A percentile compares a stretch with the other conserved stretches of the same genome.
Conservation (phyloP, 1,140 invertebrate genomes). For the Diplogasteroides magnus region DNA sequence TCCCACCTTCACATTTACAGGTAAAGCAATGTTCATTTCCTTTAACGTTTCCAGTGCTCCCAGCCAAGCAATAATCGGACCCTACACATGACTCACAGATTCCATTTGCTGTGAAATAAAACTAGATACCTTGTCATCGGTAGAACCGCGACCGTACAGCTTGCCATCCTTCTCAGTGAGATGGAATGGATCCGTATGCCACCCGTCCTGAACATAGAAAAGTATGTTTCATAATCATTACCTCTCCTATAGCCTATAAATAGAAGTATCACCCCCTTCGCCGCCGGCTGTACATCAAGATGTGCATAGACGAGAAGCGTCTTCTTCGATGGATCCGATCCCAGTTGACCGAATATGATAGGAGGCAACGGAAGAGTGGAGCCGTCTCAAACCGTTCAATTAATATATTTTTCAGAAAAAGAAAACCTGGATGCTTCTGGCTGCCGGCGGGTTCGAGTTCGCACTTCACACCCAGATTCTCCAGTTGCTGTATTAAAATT, state of each 20-base stretch:
- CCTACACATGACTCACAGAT: slow-evolving; percentile 27
- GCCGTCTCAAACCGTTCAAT: slow-evolving; percentile 61
- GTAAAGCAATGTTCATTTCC: slow-evolving; percentile 67
- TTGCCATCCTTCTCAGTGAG: slow-evolving; percentile 82
- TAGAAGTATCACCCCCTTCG: slow-evolving; percentile 50
- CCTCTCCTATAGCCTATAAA: neutral
- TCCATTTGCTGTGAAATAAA: neutral
- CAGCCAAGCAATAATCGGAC: slow-evolving; percentile 76
- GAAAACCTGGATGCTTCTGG: slow-evolving; percentile 56
- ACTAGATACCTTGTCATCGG: slow-evolving; percentile 74
- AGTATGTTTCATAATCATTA: slow-evolving; percentile 7
- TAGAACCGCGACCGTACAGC: slow-evolving; percentile 82
- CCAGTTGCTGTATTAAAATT: slow-evolving; percentile 10
- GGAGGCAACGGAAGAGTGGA: slow-evolving; percentile 74
- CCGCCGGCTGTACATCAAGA: slow-evolving; percentile 92
- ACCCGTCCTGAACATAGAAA: slow-evolving; percentile 69
- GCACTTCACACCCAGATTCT: slow-evolving; percentile 18
- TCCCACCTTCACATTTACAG: slow-evolving; percentile 81
- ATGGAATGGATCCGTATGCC: slow-evolving; percentile 88
- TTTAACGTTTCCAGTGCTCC: slow-evolving; percentile 85
- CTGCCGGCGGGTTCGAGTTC: slow-evolving; percentile 63
- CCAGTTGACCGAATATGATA: slow-evolving; percentile 72
- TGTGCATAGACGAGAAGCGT: slow-evolving; percentile 93
- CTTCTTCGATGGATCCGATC: slow-evolving; percentile 71
- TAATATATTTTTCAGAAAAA: neutral